Evolutionary conservation across 2,888 invertebrate species (phyloP), one percentile per base, ranked within the genome.

Genomic region (Chymomyza procnemis): DNA sequence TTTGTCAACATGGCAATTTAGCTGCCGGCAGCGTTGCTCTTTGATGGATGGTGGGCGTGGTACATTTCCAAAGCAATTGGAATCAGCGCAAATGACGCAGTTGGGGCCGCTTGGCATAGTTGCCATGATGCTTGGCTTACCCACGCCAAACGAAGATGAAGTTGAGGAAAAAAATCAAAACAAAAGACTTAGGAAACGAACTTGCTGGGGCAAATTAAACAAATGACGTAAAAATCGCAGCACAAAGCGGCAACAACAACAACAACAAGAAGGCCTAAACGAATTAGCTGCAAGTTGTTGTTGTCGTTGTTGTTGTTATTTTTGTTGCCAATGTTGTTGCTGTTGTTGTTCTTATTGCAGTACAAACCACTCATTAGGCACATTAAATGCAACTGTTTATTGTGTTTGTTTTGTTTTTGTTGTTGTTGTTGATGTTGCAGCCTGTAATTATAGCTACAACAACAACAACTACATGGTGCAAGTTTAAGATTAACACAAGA

Each of bases 111-210:
- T 22, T 22, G 22, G 6, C 30, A 30, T 30, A 6, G 9, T 41
- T 41, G 34, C 34, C 34, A 26, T 41, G 34, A 41, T 41, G 9
- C 34, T 41, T 6, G 12, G 56, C 8, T 80, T 85, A 85, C 80
- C 80, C 83, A 80, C 85, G 85, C 83, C 71, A 68, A 46, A 61
- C 9, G 34, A 41, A 41, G 34, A 50, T n/a, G 18, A 50, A 18
- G 16, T 47, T 16, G 47, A 52, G 1, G 18, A 19, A 52, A n/a
- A n/a, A n/a, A n/a, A 52, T 14, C 65, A 70, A 77, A 85, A 85
- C 85, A 85, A 80, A 80, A 85, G 85, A 80, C 80, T 80, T 85
- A 85, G 83, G 80, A 80, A 80, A 80, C 85, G 85, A 85, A 80
- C 80, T 80, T 80, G 26, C 26, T 26, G 80, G 85, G 78, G 83